Conservation (phyloP, 1,140 invertebrate species). For the Anadara kagoshimensis region DNA sequence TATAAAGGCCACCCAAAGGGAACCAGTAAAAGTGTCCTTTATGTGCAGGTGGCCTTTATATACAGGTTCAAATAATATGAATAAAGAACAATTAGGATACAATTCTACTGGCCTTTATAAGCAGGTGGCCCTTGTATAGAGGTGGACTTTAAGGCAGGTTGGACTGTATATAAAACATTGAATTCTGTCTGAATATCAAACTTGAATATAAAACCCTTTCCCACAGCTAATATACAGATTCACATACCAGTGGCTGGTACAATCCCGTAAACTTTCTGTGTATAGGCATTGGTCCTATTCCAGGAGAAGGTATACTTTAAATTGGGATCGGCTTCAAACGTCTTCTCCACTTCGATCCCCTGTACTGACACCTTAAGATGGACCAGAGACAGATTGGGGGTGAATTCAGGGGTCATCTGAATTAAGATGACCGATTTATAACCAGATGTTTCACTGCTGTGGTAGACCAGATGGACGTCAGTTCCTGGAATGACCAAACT, state of each 20-base stretch:
- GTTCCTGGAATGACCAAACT: constrained; percentile 94
- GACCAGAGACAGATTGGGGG: constrained; percentile 87
- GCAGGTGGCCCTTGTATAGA: too few species aligned
- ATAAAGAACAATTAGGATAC: too few species aligned
- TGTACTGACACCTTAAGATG: constrained; percentile 92
- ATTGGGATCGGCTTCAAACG: constrained; percentile 96
- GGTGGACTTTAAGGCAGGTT: too few species aligned
- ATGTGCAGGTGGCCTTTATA: too few species aligned
- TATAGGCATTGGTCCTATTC: constrained; percentile 98
- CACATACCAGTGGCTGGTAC: constrained; percentile 73
- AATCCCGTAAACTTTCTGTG: constrained; percentile 89
- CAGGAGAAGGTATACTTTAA: constrained; percentile 96
- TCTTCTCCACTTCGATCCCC: constrained; percentile 91
- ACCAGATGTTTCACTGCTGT: constrained; percentile 92
- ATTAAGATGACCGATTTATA: constrained; percentile 94
- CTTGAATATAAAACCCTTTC: too few species aligned
- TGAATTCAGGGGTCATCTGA: constrained; percentile 87
- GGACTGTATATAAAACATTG: too few species aligned
- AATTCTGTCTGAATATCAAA: too few species aligned
- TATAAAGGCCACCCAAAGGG: too few species aligned
- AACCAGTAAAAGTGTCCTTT: too few species aligned
- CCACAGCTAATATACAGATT: neutral
- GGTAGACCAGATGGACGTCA: constrained; percentile 92
- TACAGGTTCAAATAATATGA: too few species aligned
- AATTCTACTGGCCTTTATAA: too few species aligned